Evolutionary conservation across 2,888 invertebrate genomes (phyloP), one percentile per base, ranked within the genome.

Genomic region (Flexamia atlantica): DNA sequence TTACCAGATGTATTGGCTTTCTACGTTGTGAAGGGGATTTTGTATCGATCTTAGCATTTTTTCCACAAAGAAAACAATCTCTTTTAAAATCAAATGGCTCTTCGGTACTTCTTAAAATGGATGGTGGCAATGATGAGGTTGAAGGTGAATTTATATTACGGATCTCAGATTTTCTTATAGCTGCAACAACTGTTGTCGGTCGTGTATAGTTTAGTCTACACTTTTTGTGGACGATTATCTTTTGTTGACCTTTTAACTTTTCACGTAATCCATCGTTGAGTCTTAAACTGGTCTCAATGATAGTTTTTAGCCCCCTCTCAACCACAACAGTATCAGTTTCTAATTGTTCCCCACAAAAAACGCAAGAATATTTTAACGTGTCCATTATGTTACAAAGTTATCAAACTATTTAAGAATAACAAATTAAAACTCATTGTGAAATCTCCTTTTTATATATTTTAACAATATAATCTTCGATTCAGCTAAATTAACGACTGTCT

Each of bases 41-140:
- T 17, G 57, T 20, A 57, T 17, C 23, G 57, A 57, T 23, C 23
- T 20, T 20, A 17, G 57, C 57, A 17, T 20, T 20, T 23, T 57
- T 23, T 57, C 57, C 57, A 57, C 57, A 57, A 10, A 57, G 17
- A 57, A 57, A 57, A 57, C 57, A 57, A 57, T 57, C 23, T 12
- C n/a, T 57, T 57, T 57, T 57, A 23, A 57, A 57, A 23, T 57
- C 57, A 23, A 57, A 57, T 57, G 7, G n/a, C 23, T 57, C 57
- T 57, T 23, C 57, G n/a, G n/a, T 23, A 23, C 57, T 20, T 57
- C 23, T 17, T 57, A 17, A 23, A 20, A 23, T 17, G 9, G 17
- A 57, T 57, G 57, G 17, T 23, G 57, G 57, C 57, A 23, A 23
- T 42, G 42, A 42, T 42, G 42, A 42, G 9, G 42, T 42, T 42